These are phyloP conservation scores for Hypotaenidia philippensis DNA, from an alignment of 2,797 vertebrate species.

Conservation along the genomic window DNA sequence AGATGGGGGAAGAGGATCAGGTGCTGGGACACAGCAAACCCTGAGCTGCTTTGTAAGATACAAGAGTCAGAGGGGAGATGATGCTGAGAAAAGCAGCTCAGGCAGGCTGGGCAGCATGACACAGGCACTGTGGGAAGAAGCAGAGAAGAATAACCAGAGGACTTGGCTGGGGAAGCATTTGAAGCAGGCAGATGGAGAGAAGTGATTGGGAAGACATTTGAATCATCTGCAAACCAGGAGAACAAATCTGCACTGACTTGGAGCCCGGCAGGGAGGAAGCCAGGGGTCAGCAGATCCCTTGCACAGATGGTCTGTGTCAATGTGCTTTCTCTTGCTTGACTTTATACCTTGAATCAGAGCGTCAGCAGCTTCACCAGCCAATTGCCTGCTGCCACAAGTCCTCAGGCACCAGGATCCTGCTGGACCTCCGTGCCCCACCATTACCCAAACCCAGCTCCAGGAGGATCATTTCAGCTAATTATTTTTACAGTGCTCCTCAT, in stretches of 20 bases:
- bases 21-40: not conserved
- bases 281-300: not conserved
- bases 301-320: rapidly evolving
- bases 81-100: not conserved
- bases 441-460: not conserved
- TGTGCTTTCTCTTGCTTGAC: not conserved
- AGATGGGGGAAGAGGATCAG: not conserved
- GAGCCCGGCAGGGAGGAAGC: not conserved
- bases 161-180: not conserved
- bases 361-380: not conserved
- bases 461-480: not conserved
- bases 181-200: not conserved
- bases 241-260: rapidly evolving
- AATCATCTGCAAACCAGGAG: not conserved
- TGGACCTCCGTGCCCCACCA: not conserved
- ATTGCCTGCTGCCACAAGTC: not conserved
- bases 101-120: not conserved
- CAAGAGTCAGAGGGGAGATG: not conserved
- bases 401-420: not conserved
- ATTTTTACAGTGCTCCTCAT: not conserved
- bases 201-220: rapidly evolving
- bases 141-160: not conserved
- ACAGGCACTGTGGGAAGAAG: not conserved
- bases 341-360: not conserved
- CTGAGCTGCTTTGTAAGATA: not conserved